Evolutionary conservation across 2,888 invertebrate genomes (phyloP).

Genomic region (Conus canariensis): DNA sequence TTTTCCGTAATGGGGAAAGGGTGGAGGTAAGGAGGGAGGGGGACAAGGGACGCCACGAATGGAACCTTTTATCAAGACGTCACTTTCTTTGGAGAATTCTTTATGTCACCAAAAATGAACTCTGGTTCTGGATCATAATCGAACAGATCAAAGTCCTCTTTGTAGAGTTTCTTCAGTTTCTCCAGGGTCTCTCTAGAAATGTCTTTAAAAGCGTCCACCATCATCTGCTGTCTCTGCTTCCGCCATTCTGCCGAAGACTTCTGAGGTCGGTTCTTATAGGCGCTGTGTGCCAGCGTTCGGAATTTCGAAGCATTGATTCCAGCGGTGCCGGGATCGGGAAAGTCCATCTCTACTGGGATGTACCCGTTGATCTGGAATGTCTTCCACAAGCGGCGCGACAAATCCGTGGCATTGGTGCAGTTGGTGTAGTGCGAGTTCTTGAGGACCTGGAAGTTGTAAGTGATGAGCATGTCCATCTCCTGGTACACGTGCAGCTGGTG

Average conservation of each 20-base stretch:
- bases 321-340: not conserved
- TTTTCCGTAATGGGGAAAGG: too few relatives aligned
- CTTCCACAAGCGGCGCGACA: constrained; percentile 43
- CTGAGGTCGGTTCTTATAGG: constrained; percentile 15
- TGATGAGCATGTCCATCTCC: constrained; percentile 43
- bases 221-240: constrained; percentile 38
- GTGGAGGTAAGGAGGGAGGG: too few relatives aligned
- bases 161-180: constrained; percentile 39
- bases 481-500: constrained; percentile 40
- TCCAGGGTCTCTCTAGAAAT: constrained; percentile 30
- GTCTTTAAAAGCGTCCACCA: constrained; percentile 40
- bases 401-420: constrained; percentile 26
- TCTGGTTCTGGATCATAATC: constrained; percentile 42
- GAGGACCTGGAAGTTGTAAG: constrained; percentile 44
- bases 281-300: constrained; percentile 16
- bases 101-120: constrained; percentile 1
- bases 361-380: constrained; percentile 49
- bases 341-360: constrained; percentile 27
- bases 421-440: constrained; percentile 12
- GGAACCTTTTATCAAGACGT: not conserved
- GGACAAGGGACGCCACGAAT: too few relatives aligned
- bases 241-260: constrained; percentile 32
- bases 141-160: constrained; percentile 47
- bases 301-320: constrained; percentile 15
- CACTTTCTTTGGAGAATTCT: not conserved